A percentile compares a stretch with the other conserved stretches of the same genome.
Evolutionary conservation across 2,888 invertebrate species (phyloP).

Genomic region (Seira musarum): DNA sequence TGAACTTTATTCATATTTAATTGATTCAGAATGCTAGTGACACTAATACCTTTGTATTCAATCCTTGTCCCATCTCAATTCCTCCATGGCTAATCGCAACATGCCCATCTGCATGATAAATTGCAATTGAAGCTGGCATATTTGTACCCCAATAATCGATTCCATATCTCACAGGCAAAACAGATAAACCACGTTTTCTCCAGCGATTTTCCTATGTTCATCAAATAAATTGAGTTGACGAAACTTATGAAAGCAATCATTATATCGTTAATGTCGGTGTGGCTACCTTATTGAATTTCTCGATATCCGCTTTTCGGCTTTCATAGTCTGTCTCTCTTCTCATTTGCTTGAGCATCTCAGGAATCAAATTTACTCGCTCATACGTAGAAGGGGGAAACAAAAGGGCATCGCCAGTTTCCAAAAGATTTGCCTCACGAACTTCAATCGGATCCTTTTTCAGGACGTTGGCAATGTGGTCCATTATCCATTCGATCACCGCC

Average conservation of each 20-base stretch:
- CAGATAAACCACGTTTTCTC: constrained; percentile 66
- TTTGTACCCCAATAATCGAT: constrained; percentile 72
- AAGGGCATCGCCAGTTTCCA: constrained; percentile 71
- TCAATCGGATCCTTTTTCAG: constrained; percentile 77
- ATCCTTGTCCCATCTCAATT: constrained; percentile 81
- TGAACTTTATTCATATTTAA: no score
- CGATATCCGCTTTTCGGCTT: constrained; percentile 75
- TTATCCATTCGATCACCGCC: constrained; percentile 78
- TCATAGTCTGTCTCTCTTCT: constrained; percentile 77
- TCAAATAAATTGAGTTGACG: not conserved
- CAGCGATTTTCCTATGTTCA: constrained; percentile 66
- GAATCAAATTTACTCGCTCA: constrained; percentile 71
- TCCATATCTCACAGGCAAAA: constrained; percentile 74
- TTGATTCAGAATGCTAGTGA: not conserved
- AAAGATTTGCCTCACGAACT: constrained; percentile 77
- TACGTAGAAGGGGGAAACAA: constrained; percentile 61
- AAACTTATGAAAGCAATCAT: not conserved
- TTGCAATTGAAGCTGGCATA: constrained; percentile 77
- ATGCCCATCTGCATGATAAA: constrained; percentile 74
- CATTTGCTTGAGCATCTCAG: constrained; percentile 76
- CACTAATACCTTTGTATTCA: constrained; percentile 80
- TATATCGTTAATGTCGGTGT: no score
- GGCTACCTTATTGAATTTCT: constrained; percentile 78
- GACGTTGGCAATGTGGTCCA: constrained; percentile 79
- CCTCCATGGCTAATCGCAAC: constrained; percentile 73